Evolutionary conservation across 2,888 invertebrate species (phyloP), one percentile per base, ranked within the genome.

Genomic region (Xylota sylvarum): DNA sequence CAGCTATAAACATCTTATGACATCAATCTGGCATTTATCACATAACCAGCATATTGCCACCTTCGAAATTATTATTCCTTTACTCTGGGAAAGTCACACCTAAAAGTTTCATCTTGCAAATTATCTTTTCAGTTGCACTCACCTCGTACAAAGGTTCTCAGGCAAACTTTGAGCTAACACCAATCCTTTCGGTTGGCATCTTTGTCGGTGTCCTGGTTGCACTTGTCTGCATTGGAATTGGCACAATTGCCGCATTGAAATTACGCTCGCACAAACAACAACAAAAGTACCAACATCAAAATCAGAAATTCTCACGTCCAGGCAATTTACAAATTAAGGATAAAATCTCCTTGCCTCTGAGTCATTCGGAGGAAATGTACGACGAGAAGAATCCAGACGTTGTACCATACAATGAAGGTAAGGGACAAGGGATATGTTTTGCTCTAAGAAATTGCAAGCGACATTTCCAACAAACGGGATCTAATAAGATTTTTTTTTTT

Each of bases 311-410:
- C 90, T 93, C 94, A 90, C 93, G 95, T 90, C 95, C 95, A 14
- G 93, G 94, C 90, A 94, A 94, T 92, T 93, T 94, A 88, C 93
- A 94, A 89, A 94, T 94, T 90, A 95, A 94, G 92, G 94, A 95
- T 92, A 96, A 96, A 93, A 95, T 94, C 87, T 94, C 95, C 74
- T 93, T 95, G 91, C 95, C 95, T 89, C 94, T 94, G 88, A 93
- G 94, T 89, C 94, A 93, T 89, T 94, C 95, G 19, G 95, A 96
- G 88, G 96, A 96, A 90, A 95, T 96, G 91, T 96, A 96, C 89
- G 97, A 97, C 90, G 97, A 98, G 93, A 96, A 96, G 92, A 97
- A 97, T 93, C 97, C 97, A 32, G 97, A 97, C 91, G 97, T 97
- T 88, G 96, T 97, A 82, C 97, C 97, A 32, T 95, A 96, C 89